A percentile compares a stretch with the other conserved stretches of the same genome.
These are phyloP conservation scores for Eristalinus aeneus DNA, from an alignment of 2,888 invertebrate genomes.

Conservation along the genomic window DNA sequence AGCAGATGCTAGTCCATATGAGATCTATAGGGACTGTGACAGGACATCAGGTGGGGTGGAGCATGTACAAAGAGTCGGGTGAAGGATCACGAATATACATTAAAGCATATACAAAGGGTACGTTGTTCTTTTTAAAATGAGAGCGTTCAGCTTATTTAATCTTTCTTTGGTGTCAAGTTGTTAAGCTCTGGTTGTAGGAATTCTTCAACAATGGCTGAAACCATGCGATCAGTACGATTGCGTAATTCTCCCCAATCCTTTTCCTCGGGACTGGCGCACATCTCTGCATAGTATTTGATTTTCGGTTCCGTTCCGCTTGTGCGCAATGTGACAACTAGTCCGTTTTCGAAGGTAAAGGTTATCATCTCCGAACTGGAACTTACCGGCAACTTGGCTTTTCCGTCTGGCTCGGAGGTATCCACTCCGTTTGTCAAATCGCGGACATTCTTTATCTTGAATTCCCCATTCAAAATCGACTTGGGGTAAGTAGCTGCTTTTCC, in stretches of 20 bases:
- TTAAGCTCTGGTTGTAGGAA: slow-evolving; percentile 90
- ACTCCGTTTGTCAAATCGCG: slow-evolving; percentile 91
- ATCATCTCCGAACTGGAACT: slow-evolving; percentile 93
- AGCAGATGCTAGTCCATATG: background rate
- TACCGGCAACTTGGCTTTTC: slow-evolving; percentile 86
- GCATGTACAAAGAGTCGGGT: slow-evolving; percentile 11
- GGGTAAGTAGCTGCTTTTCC: slow-evolving; percentile 86
- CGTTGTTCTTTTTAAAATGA: slow-evolving; percentile 32
- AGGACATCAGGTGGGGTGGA: background rate
- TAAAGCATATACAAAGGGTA: background rate
- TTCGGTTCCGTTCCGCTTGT: slow-evolving; percentile 99
- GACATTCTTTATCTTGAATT: slow-evolving; percentile 85
- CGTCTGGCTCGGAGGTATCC: slow-evolving; percentile 87
- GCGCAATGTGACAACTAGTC: slow-evolving; percentile 92
- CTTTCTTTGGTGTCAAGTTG: slow-evolving; percentile 79
- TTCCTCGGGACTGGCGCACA: slow-evolving; percentile 86
- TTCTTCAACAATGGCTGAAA: slow-evolving; percentile 88
- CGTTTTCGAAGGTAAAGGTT: slow-evolving; percentile 94
- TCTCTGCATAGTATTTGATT: slow-evolving; percentile 98
- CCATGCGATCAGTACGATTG: slow-evolving; percentile 86
- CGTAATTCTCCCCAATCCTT: slow-evolving; percentile 85
- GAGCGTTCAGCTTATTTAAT: background rate
- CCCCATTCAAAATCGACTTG: slow-evolving; percentile 83
- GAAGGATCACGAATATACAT: background rate
- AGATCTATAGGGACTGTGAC: background rate